Base-by-base conservation (phyloP, 2,797 vertebrate genomes). In the Trachops cirrhosus region DNA sequence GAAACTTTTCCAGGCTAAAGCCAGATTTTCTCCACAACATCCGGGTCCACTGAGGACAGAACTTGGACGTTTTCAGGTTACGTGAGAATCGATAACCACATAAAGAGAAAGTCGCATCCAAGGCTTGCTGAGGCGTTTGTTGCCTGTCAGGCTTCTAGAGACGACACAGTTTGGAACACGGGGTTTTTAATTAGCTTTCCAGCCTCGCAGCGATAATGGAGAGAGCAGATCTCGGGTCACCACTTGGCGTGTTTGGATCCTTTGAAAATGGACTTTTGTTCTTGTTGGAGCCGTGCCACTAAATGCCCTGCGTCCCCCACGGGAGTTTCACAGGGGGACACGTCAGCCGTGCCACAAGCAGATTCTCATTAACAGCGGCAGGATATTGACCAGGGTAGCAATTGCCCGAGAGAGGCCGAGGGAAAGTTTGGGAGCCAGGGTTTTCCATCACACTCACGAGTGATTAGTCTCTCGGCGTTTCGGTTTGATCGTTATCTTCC, bases 241-340 rank as follows among this genome's bases (percentile, higher is more conserved):
- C 92, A 68, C 80, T 97, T 48, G 77, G 88, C 77, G 57, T 64
- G 54, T 82, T 46, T 29, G 57, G 77, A 50, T 82, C 70, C 95
- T 97, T 97, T 97, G 97, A 97, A 97, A 91, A 80, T 21, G 19
- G 83, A 94, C 90, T 94, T 96, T 95, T 93, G 92, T 96, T 96
- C 87, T 92, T 77, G 62, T 93, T 39, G 46, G 85, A 91, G 92
- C 85, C 2, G 0, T 22, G 21, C 83, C 74, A 54, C 34, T 19
- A 46, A 91, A 70, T 37, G 67, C 73, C 41, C 95, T 26, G 57
- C 2, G 2, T 75, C 50, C 82, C 90, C 86, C 29, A 3, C 12
- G 52, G 92, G 83, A 75, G 74, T 24, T 82, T 68, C 67, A 44
- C 86, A 84, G 87, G 87, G 57, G 26, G 85, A 96, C 92, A 93